Base-by-base conservation (phyloP, 2,888 invertebrate genomes). In the Carabus problematicus region DNA sequence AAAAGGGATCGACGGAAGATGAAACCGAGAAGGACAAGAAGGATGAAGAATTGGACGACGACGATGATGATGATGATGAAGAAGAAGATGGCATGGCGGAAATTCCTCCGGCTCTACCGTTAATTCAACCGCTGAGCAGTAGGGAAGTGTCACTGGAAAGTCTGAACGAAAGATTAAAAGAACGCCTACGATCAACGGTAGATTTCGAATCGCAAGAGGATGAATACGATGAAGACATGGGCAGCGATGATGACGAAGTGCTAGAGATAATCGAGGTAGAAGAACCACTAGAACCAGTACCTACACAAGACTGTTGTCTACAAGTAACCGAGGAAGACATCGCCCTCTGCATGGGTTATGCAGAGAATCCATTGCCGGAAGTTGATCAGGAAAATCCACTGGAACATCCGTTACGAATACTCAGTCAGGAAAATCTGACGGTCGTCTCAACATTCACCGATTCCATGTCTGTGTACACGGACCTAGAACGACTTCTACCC, bases 281-380 rank as follows among this genome's bases (percentile, higher is more conserved):
- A 77, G 92, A 93, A 79, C 89, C 89, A 1, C 85, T 90, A 74
- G 93, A 93, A 80, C 92, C 91, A 9, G 94, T 94, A 14, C 93
- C 93, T 58, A 94, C 90, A 85, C 92, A 92, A 81, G 95, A 93
- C 80, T 90, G 88, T 70, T 95, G 94, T 75, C 85, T 95, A 64
- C 95, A 95, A 85, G 94, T 94, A 63, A 95, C 94, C 6, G 95
- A 96, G 83, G 95, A 95, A 82, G 95, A 96, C 78, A 95, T 96
- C 71, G 93, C 94, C 3, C 85, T 90, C 64, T 93, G 94, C 76
- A 94, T 94, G 92, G 90, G 90, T 47, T 78, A 78, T 58, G 85
- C 85, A 74, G 90, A 91, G 76, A 89, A 90, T 82, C 89, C 88
- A 54, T 79, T 91, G 42, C 88, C 88, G 0, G 91, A 91, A 81